Conservation (phyloP, 2,888 invertebrate genomes). For the Cryptocephalus moraei region DNA sequence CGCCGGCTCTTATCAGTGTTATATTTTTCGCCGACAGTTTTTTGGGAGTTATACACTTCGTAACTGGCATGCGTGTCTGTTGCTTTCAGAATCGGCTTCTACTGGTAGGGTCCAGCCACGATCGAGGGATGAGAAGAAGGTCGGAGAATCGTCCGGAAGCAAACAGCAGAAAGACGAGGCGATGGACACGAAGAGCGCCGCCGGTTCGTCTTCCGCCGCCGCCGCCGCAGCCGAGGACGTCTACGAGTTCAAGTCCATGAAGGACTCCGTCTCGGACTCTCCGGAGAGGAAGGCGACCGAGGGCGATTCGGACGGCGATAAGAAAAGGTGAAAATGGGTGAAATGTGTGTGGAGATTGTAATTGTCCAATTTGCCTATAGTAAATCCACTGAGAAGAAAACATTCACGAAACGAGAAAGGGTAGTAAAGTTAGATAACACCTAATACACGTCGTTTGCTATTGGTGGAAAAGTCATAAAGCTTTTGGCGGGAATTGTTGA, state of each 20-base stretch:
- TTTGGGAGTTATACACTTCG: no score
- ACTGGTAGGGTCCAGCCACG: conserved; percentile 35
- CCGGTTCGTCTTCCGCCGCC: background rate
- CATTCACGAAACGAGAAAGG: no score
- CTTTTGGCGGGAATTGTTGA: no score
- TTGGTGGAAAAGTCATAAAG: no score
- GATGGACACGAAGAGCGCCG: conserved; percentile 20
- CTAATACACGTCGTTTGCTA: no score
- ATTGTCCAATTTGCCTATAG: no score
- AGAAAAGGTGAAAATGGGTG: background rate
- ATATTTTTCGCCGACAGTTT: no score
- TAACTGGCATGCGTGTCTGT: no score
- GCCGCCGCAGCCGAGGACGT: conserved; percentile 38
- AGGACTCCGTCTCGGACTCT: conserved; percentile 38
- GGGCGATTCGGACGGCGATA: background rate
- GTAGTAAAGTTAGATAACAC: no score
- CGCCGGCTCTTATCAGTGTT: no score
- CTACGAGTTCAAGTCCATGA: conserved; percentile 49
- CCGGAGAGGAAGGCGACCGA: conserved; percentile 26
- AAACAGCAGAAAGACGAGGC: conserved; percentile 10
- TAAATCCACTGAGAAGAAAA: no score
- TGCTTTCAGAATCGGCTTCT: conserved; percentile 38
- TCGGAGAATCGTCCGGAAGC: conserved; percentile 12
- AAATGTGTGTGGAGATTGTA: no score
- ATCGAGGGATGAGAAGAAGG: conserved; percentile 50